Conservation (phyloP, 2,113 vertebrate genomes). For the Hemibates koningsi region DNA sequence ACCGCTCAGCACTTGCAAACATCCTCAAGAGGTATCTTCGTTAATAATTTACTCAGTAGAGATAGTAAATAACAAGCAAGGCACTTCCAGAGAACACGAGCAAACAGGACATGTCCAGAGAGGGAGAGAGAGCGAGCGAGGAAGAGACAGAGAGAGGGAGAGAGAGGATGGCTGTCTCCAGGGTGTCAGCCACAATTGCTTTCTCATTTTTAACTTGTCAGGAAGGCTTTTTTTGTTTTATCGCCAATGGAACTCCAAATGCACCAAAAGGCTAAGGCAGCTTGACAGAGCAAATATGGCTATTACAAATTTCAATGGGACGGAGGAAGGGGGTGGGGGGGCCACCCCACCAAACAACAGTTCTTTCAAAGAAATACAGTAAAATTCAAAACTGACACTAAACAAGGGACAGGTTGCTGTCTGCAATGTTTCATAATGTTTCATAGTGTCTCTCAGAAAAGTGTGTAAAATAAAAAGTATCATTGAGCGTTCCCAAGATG, state of each 20-base stretch:
- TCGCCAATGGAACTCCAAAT: constrained; percentile 35
- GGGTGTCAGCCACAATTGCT: constrained; percentile 46
- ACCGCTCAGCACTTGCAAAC: constrained; percentile 25
- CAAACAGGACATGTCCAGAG: constrained; percentile 2
- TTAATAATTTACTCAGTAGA: constrained; percentile 48
- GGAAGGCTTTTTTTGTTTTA: constrained; percentile 59
- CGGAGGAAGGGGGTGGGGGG: neutral
- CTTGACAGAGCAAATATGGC: constrained; percentile 43
- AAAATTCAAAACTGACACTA: neutral
- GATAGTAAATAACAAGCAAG: constrained; percentile 42
- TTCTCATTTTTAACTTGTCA: constrained; percentile 68
- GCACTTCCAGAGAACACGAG: constrained; percentile 26
- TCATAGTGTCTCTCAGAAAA: neutral
- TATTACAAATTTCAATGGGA: constrained; percentile 19
- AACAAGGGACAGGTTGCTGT: neutral
- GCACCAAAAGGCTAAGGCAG: constrained; percentile 30
- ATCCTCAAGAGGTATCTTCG: constrained; percentile 41
- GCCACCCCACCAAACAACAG: neutral
- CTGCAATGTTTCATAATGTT: neutral
- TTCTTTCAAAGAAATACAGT: neutral
- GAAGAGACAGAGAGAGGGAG: neutral
- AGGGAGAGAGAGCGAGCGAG: neutral
- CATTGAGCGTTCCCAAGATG: neutral
- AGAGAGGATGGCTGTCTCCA: constrained; percentile 22
- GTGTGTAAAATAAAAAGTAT: neutral